Evolutionary conservation across 2,113 vertebrate species (phyloP).

Genomic region (Myotis davidii): DNA sequence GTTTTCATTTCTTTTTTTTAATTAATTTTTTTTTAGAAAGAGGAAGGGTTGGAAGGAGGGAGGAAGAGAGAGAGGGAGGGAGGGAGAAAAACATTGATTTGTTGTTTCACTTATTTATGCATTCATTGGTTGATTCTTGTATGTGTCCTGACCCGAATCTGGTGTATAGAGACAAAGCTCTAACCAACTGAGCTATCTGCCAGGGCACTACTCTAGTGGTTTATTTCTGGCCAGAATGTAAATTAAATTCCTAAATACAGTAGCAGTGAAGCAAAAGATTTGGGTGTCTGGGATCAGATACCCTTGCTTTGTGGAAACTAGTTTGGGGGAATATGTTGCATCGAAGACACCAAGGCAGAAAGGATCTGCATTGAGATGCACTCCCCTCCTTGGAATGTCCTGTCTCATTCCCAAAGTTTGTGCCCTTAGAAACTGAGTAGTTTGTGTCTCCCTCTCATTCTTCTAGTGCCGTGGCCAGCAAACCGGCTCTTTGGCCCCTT

Average conservation of each 20-base stretch:
- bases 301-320: neutral
- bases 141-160: too few species aligned
- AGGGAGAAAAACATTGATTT: neutral
- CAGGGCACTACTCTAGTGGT: neutral
- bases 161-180: too few species aligned
- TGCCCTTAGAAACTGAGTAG: neutral
- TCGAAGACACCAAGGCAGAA: neutral
- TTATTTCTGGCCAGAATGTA: constrained; percentile 45
- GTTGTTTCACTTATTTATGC: too few species aligned
- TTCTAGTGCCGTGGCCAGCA: neutral
- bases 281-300: constrained; percentile 15
- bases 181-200: too few species aligned
- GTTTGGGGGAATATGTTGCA: neutral
- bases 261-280: neutral
- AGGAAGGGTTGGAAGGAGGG: too few species aligned
- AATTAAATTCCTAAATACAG: constrained; percentile 49
- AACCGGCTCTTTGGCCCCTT: too few species aligned
- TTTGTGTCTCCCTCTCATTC: neutral
- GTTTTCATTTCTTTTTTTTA: neutral
- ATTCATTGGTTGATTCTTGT: too few species aligned
- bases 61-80: too few species aligned
- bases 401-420: neutral
- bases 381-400: neutral
- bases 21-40: too few species aligned
- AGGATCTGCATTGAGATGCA: neutral